Evolutionary conservation across 2,113 vertebrate genomes (phyloP).

Genomic region (Camelus bactrianus): DNA sequence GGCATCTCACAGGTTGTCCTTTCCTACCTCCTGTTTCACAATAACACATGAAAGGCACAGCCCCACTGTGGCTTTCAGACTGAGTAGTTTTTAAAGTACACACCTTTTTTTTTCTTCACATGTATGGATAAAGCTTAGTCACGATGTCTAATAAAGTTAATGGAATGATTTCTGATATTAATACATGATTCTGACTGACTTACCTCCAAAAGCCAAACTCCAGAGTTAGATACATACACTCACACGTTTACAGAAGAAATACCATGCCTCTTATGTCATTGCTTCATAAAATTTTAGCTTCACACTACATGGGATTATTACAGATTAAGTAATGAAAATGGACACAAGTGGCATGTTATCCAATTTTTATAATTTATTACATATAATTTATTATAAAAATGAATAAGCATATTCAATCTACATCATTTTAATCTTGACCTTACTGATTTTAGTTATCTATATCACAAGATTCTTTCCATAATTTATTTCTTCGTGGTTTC

Average conservation of each 20-base stretch:
- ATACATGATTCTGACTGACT: background rate
- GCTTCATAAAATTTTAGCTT: background rate
- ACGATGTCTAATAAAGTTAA: background rate
- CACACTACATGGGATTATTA: background rate
- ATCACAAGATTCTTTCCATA: background rate
- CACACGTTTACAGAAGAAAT: constrained; percentile 27
- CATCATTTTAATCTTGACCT: constrained; percentile 39
- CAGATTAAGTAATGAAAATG: constrained; percentile 5
- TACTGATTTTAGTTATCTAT: background rate
- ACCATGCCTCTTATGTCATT: background rate
- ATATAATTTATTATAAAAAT: constrained; percentile 53
- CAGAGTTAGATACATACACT: background rate
- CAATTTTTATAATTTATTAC: constrained; percentile 48
- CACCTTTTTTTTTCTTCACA: background rate
- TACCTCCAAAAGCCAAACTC: background rate
- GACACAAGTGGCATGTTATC: background rate
- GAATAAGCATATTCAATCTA: background rate
- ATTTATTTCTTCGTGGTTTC: constrained; percentile 51
- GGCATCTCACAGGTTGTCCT: background rate
- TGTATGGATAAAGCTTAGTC: background rate
- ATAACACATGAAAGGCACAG: background rate
- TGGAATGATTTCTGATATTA: background rate
- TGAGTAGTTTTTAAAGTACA: background rate
- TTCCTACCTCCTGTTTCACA: background rate
- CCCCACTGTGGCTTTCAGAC: background rate